Conservation (phyloP, 2,113 vertebrate species). For the Carettochelys insculpta region DNA sequence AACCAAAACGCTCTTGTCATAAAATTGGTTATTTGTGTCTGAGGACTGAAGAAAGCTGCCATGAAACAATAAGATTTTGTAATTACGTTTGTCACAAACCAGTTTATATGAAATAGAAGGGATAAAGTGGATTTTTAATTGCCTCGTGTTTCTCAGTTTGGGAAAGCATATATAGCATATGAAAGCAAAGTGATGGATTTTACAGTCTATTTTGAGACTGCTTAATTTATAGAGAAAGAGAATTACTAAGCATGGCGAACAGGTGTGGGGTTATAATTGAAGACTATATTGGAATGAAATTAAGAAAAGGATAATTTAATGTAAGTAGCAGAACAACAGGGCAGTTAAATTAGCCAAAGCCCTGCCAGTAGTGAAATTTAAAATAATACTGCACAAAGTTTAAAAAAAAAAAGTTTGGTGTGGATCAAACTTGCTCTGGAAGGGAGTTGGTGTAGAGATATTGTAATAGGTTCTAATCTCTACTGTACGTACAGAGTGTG, state of each 20-base stretch:
- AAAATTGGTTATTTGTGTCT: neutral
- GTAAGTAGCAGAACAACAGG: neutral
- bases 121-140: rapidly evolving
- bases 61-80: neutral
- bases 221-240: neutral
- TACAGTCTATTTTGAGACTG: neutral
- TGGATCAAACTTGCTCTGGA: rapidly evolving
- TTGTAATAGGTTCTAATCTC: neutral
- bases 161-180: neutral
- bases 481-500: neutral
- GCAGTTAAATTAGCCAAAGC: neutral
- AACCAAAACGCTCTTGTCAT: neutral
- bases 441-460: neutral
- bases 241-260: neutral
- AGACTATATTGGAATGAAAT: neutral
- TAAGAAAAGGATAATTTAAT: neutral
- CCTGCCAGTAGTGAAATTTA: neutral
- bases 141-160: neutral
- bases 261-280: neutral
- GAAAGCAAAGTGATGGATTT: neutral
- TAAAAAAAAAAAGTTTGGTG: neutral
- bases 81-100: rapidly evolving
- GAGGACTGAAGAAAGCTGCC: neutral
- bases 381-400: neutral
- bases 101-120: neutral